Evolutionary conservation across 2,797 vertebrate species (phyloP), one percentile per base, ranked within the genome.

Genomic region (Sebastes alutus): DNA sequence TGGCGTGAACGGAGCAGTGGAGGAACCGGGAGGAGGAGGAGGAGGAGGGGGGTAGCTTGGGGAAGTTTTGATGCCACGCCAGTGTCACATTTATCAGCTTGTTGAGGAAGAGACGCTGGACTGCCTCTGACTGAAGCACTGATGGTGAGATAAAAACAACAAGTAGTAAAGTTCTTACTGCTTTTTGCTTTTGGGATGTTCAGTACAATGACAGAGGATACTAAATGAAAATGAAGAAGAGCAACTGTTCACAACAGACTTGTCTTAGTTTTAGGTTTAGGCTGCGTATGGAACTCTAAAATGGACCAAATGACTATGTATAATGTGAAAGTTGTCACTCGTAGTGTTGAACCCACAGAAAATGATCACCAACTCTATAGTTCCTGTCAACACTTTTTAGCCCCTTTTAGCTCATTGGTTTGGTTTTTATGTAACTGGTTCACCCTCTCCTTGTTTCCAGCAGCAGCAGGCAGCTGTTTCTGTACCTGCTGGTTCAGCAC

Each of bases 1-100:
- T 98, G 89, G 97, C 97, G 0, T 99, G 96, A 75, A 93, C 86
- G 1, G 96, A 98, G 83, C 96, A 93, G 7, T 89, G 92, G 84
- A 95, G 90, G 74, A 90, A 93, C 1, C 60, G 89, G 2, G 84
- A 29, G 0, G 88, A 68, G 6, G 16, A 4, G 6, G 16, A 4
- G 1, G 81, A 68, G 5, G 16, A 4, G 0, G 81, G 8, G 0
- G 38, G 46, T 23, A 86, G 82, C 0, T 64, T 18, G 0, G 96
- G 96, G 59, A 89, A 12, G 69, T 93, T 88, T 54, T 92, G 91
- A 78, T 95, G 95, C 97, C 97, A 98, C 29, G 87, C 78, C 35
- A 65, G 46, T 1, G 94, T 95, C 10, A 96, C 85, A 0, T 95
- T 93, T 87, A 96, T 93, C 60, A 99, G 96, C 75, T 90, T 94